phyloP scores from a whole-genome alignment of 1,140 invertebrate genomes.

The Coenobita brevimanus region DNA sequence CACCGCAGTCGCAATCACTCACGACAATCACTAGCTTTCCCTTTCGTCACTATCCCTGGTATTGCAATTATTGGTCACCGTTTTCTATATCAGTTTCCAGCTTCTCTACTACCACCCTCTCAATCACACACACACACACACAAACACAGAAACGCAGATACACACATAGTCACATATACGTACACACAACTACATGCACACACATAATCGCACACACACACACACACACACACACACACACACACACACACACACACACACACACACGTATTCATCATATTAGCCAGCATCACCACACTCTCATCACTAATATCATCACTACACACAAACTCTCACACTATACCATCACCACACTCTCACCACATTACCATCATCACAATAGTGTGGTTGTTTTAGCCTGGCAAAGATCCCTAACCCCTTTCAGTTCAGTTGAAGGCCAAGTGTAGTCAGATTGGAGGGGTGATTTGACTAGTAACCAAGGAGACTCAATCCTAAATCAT shows the following conservation, averaged over 20 bases:
- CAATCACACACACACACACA: not conserved
- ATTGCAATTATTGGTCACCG: not conserved
- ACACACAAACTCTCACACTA: not conserved
- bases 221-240: too few species aligned
- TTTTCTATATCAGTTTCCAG: not conserved
- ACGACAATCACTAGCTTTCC: not conserved
- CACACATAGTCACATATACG: too few species aligned
- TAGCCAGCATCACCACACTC: not conserved
- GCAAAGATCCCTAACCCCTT: too few species aligned
- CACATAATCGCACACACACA: too few species aligned
- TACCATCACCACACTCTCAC: not conserved
- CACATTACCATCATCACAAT: too few species aligned
- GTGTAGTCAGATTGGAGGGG: too few species aligned
- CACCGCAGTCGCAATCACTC: not conserved
- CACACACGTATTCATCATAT: not conserved
- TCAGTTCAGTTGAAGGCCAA: too few species aligned
- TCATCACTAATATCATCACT: not conserved
- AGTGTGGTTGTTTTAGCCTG: too few species aligned
- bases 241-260: not conserved
- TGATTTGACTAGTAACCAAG: too few species aligned
- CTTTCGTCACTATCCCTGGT: not conserved
- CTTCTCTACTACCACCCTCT: not conserved
- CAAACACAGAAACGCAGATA: too few species aligned
- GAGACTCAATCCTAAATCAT: too few species aligned
- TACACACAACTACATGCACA: too few species aligned